Conservation (phyloP, 2,797 vertebrate genomes). For the Acanthurus leucopareius region DNA sequence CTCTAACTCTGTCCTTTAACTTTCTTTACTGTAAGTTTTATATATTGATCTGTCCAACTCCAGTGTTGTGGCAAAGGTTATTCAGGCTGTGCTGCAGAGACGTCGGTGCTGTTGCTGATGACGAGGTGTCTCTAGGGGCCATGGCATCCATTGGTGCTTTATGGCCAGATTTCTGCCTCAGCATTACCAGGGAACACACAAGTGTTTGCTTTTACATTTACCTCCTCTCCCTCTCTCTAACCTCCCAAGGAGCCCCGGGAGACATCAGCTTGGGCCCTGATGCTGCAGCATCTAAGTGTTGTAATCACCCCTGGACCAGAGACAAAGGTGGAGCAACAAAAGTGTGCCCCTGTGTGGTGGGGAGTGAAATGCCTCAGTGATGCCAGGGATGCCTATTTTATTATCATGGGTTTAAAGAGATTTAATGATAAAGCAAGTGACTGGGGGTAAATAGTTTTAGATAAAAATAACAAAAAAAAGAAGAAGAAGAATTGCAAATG, state of each 20-base stretch:
- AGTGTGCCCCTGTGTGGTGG: constrained; percentile 41
- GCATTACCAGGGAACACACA: constrained; percentile 51
- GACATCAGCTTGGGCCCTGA: constrained; percentile 9
- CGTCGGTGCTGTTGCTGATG: constrained; percentile 35
- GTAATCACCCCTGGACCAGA: constrained; percentile 54
- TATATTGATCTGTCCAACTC: constrained; percentile 41
- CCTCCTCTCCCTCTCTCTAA: constrained; percentile 25
- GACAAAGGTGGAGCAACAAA: constrained; percentile 45
- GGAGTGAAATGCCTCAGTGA: constrained; percentile 9
- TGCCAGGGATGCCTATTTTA: not conserved
- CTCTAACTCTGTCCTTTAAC: constrained; percentile 21
- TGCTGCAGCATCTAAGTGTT: constrained; percentile 63
- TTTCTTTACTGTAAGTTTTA: constrained; percentile 48
- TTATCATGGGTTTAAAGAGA: not conserved
- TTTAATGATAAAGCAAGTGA: not conserved
- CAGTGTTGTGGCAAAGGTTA: constrained; percentile 61
- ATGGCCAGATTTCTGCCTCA: constrained; percentile 63
- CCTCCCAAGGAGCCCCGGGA: constrained; percentile 17
- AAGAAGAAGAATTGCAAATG: not conserved
- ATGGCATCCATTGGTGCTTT: constrained; percentile 68
- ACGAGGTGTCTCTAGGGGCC: constrained; percentile 60
- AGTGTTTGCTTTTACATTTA: constrained; percentile 71
- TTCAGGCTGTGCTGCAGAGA: constrained; percentile 48
- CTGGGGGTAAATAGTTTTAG: not conserved
- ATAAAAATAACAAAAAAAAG: not conserved